phyloP scores from a whole-genome alignment of 1,140 invertebrate genomes.

The Propsilocerus akamusi region DNA sequence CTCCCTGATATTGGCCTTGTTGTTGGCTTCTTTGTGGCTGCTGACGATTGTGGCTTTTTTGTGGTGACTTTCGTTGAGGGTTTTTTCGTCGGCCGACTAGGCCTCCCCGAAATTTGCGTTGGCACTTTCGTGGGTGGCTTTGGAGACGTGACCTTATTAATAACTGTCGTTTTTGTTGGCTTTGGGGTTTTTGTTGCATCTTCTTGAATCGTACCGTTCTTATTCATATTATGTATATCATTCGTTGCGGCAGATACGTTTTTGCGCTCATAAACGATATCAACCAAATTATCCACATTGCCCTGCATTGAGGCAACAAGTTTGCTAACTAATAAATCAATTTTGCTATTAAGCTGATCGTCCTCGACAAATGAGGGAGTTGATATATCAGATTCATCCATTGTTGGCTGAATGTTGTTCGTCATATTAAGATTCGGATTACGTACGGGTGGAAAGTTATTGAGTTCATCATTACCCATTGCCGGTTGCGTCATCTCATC shows the following conservation, averaged over 20 bases:
- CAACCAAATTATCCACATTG: conserved; percentile 59
- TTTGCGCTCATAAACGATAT: conserved; percentile 34
- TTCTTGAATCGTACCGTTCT: conserved; percentile 12
- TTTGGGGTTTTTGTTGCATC: conserved; percentile 10
- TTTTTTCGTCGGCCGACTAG: conserved; percentile 11
- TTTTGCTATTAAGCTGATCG: conserved; percentile 52
- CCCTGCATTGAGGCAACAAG: conserved; percentile 62
- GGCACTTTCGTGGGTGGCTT: conserved; percentile 18
- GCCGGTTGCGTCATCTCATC: too few relatives aligned
- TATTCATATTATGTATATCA: conserved; percentile 13
- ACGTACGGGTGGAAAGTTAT: conserved; percentile 65
- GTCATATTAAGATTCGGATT: conserved; percentile 61
- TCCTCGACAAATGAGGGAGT: conserved; percentile 55
- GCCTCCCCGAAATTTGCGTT: conserved; percentile 9
- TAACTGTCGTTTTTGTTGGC: conserved; percentile 10
- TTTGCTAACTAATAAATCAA: conserved; percentile 62
- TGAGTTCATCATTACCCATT: conserved; percentile 27
- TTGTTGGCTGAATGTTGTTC: too few relatives aligned
- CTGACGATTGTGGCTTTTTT: conserved; percentile 23
- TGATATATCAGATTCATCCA: conserved; percentile 39
- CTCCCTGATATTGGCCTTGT: conserved; percentile 13
- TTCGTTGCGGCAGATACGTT: background rate
- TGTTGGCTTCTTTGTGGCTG: conserved; percentile 26
- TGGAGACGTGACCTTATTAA: conserved; percentile 12
- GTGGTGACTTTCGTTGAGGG: conserved; percentile 10